Conservation (phyloP, 1,140 invertebrate species). For the Physella acuta region DNA sequence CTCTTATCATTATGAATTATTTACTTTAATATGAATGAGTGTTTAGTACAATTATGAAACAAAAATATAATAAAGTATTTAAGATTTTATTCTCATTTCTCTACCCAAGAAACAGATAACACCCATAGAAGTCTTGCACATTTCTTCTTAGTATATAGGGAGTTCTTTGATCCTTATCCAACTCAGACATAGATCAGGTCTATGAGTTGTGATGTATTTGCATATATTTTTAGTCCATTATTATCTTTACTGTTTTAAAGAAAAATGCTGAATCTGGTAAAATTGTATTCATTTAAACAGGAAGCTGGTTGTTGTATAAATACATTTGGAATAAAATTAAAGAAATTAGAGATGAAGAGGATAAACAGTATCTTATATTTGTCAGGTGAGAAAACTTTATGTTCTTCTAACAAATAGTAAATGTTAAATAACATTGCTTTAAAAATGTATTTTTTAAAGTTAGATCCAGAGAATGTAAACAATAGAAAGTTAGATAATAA, state of each 20-base stretch:
- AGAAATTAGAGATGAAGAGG: constrained; percentile 81
- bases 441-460: too few species aligned
- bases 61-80: background rate
- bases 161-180: background rate
- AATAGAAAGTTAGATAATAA: too few species aligned
- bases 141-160: background rate
- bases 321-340: constrained; percentile 77
- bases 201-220: too few species aligned
- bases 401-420: background rate
- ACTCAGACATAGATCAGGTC: background rate
- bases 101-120: background rate
- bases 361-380: constrained; percentile 71
- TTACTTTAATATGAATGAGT: too few species aligned
- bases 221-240: too few species aligned
- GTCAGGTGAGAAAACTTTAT: constrained; percentile 38
- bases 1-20: background rate
- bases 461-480: too few species aligned
- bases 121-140: background rate
- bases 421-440: too few species aligned
- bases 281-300: constrained; percentile 30
- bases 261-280: background rate
- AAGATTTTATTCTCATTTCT: background rate
- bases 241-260: background rate
- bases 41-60: background rate
- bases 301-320: constrained; percentile 40